These are phyloP conservation scores for Agriopis aurantiaria DNA, from an alignment of 2,888 invertebrate genomes.

Conservation along the genomic window DNA sequence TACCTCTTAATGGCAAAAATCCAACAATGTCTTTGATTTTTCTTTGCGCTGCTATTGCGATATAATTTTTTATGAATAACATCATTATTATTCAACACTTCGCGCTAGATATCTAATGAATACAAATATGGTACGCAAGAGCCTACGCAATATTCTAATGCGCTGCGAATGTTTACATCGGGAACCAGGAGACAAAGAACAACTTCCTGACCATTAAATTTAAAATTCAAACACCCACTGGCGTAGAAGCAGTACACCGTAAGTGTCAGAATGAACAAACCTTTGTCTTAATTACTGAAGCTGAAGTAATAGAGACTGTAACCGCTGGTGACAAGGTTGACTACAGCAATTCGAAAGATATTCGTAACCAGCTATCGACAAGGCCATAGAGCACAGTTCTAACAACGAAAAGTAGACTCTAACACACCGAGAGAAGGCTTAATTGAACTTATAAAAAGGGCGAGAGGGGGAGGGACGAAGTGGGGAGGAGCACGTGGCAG, in stretches of 20 bases:
- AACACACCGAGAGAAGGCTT: conserved; percentile 48
- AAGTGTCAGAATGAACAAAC: conserved; percentile 51
- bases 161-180: conserved; percentile 37
- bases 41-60: background rate
- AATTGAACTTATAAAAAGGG: conserved; percentile 48
- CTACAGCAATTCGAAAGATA: conserved; percentile 52
- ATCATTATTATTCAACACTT: conserved; percentile 27
- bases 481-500: conserved; percentile 72
- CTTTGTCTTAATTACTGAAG: conserved; percentile 56
- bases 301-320: conserved; percentile 56
- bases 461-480: conserved; percentile 44
- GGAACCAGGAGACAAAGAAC: conserved; percentile 39
- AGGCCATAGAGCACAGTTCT: conserved; percentile 58
- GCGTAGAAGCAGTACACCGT: conserved; percentile 52
- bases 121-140: conserved; percentile 30
- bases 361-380: conserved; percentile 61
- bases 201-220: conserved; percentile 55
- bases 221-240: conserved; percentile 56
- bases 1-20: background rate
- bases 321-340: conserved; percentile 54
- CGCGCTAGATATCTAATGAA: conserved; percentile 29
- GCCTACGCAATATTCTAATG: conserved; percentile 40
- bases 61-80: conserved; percentile 6
- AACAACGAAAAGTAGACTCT: conserved; percentile 60
- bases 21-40: background rate